These are phyloP conservation scores for Chloroceryle amazona DNA, from an alignment of 2,797 vertebrate genomes.

Conservation along the genomic window DNA sequence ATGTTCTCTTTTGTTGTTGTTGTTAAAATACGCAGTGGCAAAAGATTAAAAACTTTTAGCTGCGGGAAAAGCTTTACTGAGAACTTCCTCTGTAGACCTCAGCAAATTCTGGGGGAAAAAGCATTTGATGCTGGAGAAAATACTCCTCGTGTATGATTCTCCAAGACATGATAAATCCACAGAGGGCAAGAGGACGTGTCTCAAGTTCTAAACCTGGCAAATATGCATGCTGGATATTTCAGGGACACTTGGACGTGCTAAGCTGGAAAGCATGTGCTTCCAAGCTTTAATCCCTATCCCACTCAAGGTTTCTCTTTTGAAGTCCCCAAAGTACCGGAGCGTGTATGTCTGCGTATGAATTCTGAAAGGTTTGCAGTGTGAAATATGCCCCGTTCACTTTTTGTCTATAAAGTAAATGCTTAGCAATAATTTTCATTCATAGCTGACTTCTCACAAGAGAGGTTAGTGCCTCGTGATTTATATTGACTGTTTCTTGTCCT, in stretches of 20 bases:
- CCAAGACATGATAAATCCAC: neutral
- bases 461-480: neutral
- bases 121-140: neutral
- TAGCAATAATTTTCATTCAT: neutral
- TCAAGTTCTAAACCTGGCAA: neutral
- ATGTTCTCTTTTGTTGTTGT: neutral
- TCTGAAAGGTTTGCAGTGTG: neutral
- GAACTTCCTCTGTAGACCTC: neutral
- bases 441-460: neutral
- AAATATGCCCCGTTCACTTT: neutral
- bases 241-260: neutral
- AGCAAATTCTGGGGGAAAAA: neutral
- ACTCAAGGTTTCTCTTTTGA: neutral
- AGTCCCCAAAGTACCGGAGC: neutral
- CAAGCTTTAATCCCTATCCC: neutral
- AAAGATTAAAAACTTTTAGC: neutral
- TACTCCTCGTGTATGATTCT: neutral
- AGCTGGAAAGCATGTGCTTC: neutral
- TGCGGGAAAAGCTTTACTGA: neutral
- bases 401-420: neutral
- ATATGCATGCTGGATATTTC: accelerated
- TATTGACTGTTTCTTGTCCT: neutral
- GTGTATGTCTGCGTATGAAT: neutral
- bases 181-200: neutral
- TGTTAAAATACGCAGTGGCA: neutral